Conservation (phyloP, 2,888 invertebrate genomes). For the Apoda limacodes region DNA sequence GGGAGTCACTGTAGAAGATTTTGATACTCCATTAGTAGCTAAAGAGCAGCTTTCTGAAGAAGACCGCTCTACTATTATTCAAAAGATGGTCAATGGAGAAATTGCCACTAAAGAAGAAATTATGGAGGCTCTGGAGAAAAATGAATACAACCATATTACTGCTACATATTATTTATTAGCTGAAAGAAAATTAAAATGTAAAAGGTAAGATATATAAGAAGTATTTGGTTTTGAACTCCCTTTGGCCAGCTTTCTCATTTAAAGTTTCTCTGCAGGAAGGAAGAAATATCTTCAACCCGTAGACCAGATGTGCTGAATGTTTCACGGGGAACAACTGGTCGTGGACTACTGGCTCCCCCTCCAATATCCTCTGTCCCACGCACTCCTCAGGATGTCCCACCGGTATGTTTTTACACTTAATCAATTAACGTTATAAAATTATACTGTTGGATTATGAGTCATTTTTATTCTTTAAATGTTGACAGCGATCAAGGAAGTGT, state of each 20-base stretch:
- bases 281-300: slow-evolving; percentile 34
- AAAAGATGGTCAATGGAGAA: slow-evolving; percentile 95
- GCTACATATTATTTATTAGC: slow-evolving; percentile 98
- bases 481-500: slow-evolving; percentile 82
- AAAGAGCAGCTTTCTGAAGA: slow-evolving; percentile 92
- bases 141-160: slow-evolving; percentile 98
- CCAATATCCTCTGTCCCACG: slow-evolving; percentile 63
- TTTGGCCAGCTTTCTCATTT: too few relatives aligned
- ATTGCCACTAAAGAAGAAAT: slow-evolving; percentile 96
- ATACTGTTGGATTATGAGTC: too few relatives aligned
- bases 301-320: slow-evolving; percentile 50
- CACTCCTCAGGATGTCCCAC: slow-evolving; percentile 76
- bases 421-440: too few relatives aligned
- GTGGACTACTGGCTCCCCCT: slow-evolving; percentile 25
- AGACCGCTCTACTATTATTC: slow-evolving; percentile 91
- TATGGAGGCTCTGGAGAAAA: slow-evolving; percentile 90
- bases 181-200: slow-evolving; percentile 87
- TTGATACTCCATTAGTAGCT: slow-evolving; percentile 84
- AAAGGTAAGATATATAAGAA: slow-evolving; percentile 60
- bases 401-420: slow-evolving; percentile 55
- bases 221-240: slow-evolving; percentile 1
- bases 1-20: slow-evolving; percentile 65
- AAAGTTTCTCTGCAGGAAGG: slow-evolving; percentile 24
- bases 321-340: slow-evolving; percentile 36
- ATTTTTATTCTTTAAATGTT: too few relatives aligned